phyloP scores from a whole-genome alignment of 1,140 invertebrate genomes.

The Dreissena polymorpha region DNA sequence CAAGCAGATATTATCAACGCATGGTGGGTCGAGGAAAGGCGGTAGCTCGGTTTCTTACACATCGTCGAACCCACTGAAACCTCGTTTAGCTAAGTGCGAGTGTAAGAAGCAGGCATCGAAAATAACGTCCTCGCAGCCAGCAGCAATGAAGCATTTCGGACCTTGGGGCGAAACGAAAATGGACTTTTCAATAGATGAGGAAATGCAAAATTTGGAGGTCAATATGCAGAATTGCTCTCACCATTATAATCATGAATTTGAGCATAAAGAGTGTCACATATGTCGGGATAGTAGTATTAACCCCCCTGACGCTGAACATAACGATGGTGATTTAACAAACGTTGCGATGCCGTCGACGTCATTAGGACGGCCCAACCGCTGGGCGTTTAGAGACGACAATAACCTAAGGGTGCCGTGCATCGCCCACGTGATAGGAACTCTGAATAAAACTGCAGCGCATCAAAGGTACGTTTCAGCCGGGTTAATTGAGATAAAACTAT shows the following conservation, averaged over 20 bases:
- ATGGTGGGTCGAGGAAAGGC: neutral
- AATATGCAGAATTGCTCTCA: neutral
- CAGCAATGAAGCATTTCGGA: neutral
- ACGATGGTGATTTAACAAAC: neutral
- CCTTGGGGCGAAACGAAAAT: neutral
- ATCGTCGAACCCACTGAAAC: neutral
- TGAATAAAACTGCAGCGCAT: slow-evolving; percentile 16
- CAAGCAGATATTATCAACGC: neutral
- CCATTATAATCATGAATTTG: neutral
- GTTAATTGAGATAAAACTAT: too few relatives aligned
- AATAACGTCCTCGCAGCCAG: neutral
- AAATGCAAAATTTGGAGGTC: neutral
- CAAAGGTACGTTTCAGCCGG: slow-evolving; percentile 20
- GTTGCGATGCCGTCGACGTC: too few relatives aligned
- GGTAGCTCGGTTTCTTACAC: neutral
- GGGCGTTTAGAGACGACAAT: slow-evolving; percentile 32
- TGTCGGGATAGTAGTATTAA: neutral
- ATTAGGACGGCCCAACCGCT: neutral
- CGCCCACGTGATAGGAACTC: slow-evolving; percentile 8
- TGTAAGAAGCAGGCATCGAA: neutral
- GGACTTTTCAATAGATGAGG: neutral
- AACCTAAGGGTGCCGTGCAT: slow-evolving; percentile 40
- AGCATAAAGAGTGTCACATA: neutral
- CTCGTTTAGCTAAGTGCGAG: neutral
- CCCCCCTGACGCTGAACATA: neutral